Base-by-base conservation (phyloP, 1,140 invertebrate genomes). In the Macrobrachium nipponense region DNA sequence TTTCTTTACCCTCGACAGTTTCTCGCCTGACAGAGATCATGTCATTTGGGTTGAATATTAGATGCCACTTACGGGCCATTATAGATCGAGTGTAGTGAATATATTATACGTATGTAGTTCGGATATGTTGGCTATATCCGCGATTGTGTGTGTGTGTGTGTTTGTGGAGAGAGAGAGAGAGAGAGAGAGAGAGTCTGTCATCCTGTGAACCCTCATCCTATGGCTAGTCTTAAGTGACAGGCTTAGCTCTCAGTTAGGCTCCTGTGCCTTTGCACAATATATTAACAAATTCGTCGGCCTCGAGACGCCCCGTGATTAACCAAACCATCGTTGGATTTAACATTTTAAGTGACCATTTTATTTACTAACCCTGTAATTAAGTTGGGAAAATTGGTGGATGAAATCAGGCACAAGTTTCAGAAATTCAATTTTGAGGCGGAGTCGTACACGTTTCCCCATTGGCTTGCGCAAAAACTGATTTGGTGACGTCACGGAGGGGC, bases 361-460 rank as follows among this genome's bases (percentile, higher is more conserved):
- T 86, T 86, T 86, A 86, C 84, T 86, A 79, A 86, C 84, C 78
- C 84, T 78, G 64, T 86, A 86, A 86, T 86, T 86, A 86, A 86
- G 77, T 79, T 72, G 70, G 75, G 82, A 58, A 85, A 85, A 85
- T 85, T 85, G 82, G 82, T 77, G 82, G 82, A 85, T 85, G 84
- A 80, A 86, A 86, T 80, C 84, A 70, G 84, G 84, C 66, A 80
- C 84, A 86, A 86, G 84, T 86, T 86, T 80, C 84, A 80, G 84
- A 86, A 86, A 86, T 86, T 86, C 84, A 86, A 86, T 86, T 86
- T 86, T 60, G 82, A 86, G 84, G 84, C 84, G 84, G 84, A 86
- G 84, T 80, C 77, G 27, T 44, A 73, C 84, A 58, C 77, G 68
- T 23, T 44, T 36, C 78, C 51, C 83, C 64, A 86, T 86, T 86